Base-by-base conservation (phyloP, 2,888 invertebrate genomes). In the Ophioninae sp. region DNA sequence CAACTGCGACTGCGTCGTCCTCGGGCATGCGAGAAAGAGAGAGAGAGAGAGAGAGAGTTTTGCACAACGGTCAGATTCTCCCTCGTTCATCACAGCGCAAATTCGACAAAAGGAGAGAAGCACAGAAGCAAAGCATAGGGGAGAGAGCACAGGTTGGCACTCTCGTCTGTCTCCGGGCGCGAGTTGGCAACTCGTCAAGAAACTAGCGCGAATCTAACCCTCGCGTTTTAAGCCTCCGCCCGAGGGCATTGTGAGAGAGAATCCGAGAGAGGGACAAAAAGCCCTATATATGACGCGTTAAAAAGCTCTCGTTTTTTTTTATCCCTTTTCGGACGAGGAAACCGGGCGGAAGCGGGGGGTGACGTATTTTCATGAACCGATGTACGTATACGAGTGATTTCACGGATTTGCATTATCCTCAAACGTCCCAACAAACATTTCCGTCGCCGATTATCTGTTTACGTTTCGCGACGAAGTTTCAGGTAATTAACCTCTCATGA, bases 161-260 rank as follows among this genome's bases (percentile, higher is more conserved):
- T 87, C 86, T 85, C 86, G 82, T 86, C 86, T 73, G 84, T 85
- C 88, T 87, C 89, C 88, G 88, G 50, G 88, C 86, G 89, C 89
- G 90, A 92, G 90, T 92, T 92, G 92, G 92, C 92, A 92, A 90
- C 91, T 90, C 92, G 91, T 91, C 92, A 92, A 92, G 92, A 91
- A 91, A 90, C 91, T 90, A 89, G 90, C 91, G 90, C 90, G 91
- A 91, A 91, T 91, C 91, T 92, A 92, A 91, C 91, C 81, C 87
- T 83, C 81, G 79, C 79, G 81, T 84, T 84, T 84, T 79, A 82
- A 84, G 79, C 81, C 81, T 73, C 39, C 21, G 39, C 77, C 50
- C 72, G 67, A 72, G 72, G 79, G 85, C 84, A 87, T 86, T 89
- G 89, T 89, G 88, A 78, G 64, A 76, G 76, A 70, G 37, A 17